A percentile compares a stretch with the other conserved stretches of the same genome.
Conservation (phyloP, 2,888 invertebrate genomes). For the Arrhopalites spinosus region DNA sequence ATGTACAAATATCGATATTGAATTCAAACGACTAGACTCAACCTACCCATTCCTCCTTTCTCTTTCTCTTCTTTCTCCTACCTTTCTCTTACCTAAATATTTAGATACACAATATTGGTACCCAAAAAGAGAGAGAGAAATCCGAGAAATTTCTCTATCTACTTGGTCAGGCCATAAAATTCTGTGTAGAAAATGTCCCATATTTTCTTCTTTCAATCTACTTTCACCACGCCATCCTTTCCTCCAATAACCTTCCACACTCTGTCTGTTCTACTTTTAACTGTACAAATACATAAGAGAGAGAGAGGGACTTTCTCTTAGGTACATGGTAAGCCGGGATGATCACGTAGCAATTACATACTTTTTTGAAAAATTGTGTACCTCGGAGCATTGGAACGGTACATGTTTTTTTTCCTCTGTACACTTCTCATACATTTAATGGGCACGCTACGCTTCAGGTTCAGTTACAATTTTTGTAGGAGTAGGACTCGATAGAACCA, state of each 20-base stretch:
- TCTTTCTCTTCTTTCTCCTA: too few species aligned
- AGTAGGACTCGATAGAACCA: too few species aligned
- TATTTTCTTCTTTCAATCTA: conserved; percentile 25
- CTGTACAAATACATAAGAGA: background rate
- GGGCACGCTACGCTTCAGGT: background rate
- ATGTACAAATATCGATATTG: conserved; percentile 18
- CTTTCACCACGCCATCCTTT: conserved; percentile 19
- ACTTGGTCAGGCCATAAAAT: conserved; percentile 23
- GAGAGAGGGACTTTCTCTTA: background rate
- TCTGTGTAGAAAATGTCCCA: conserved; percentile 26
- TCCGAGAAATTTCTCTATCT: background rate
- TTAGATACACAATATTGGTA: conserved; percentile 8
- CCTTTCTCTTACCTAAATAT: conserved; percentile 8
- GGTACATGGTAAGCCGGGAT: background rate
- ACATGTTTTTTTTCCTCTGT: background rate
- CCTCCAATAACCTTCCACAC: background rate
- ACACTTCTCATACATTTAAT: conserved; percentile 26
- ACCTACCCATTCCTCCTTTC: too few species aligned
- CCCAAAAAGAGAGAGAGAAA: background rate
- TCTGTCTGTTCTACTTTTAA: background rate
- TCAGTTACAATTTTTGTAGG: too few species aligned
- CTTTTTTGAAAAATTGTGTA: background rate
- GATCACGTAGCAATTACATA: conserved; percentile 22
- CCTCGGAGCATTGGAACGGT: too few species aligned
- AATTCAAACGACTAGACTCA: background rate